These are phyloP conservation scores for Polydrusus pterygomalis DNA, from an alignment of 2,888 invertebrate species.

Conservation along the genomic window DNA sequence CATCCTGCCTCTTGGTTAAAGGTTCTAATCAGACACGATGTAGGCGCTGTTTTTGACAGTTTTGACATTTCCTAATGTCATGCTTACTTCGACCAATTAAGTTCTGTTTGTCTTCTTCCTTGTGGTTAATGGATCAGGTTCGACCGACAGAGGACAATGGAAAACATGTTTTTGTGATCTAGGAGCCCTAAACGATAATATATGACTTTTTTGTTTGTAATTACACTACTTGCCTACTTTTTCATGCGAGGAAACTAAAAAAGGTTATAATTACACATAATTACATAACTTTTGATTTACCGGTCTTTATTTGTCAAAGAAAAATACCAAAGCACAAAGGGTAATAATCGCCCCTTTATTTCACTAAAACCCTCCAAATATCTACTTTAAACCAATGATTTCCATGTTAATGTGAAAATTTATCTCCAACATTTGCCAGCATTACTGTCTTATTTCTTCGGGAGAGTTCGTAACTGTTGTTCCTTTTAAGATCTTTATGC, in stretches of 20 bases:
- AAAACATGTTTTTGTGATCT: too few relatives aligned
- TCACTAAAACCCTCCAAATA: constrained; percentile 8
- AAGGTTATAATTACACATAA: neutral
- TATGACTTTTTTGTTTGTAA: too few relatives aligned
- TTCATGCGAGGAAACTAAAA: neutral
- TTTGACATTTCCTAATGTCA: too few relatives aligned
- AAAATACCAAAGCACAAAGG: constrained; percentile 5
- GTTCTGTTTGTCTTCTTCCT: too few relatives aligned
- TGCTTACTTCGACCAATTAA: too few relatives aligned
- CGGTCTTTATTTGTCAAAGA: constrained; percentile 3
- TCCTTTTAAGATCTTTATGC: constrained; percentile 30
- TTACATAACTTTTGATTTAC: neutral
- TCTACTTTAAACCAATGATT: constrained; percentile 29
- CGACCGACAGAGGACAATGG: too few relatives aligned
- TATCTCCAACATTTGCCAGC: constrained; percentile 19
- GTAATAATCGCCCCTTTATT: constrained; percentile 9
- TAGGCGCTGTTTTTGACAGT: too few relatives aligned
- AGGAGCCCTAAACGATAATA: too few relatives aligned
- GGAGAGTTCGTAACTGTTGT: constrained; percentile 37
- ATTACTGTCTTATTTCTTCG: constrained; percentile 38
- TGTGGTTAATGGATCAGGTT: too few relatives aligned
- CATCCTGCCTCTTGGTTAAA: too few relatives aligned
- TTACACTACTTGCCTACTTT: too few relatives aligned
- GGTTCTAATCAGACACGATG: too few relatives aligned
- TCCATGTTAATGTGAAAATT: constrained; percentile 37